A percentile compares a stretch with the other conserved stretches of the same genome.
Conservation (phyloP, 2,113 vertebrate genomes). For the Morone saxatilis region DNA sequence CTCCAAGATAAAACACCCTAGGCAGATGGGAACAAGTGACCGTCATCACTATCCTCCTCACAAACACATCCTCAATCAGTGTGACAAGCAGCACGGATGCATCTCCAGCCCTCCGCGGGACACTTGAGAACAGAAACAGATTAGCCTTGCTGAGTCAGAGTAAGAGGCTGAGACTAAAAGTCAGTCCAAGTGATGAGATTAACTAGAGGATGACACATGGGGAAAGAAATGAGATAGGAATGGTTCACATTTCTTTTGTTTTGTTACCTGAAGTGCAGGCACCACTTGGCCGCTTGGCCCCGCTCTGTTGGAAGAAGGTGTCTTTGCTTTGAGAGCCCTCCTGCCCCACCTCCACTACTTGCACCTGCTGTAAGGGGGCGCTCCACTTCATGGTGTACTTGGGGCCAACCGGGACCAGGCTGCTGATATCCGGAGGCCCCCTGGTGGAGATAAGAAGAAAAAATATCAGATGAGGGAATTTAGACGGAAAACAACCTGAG, state of each 20-base stretch:
- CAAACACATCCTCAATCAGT: constrained; percentile 80
- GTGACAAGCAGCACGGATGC: constrained; percentile 66
- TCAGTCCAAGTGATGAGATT: constrained; percentile 63
- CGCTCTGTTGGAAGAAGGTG: constrained; percentile 84
- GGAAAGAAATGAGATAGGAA: neutral
- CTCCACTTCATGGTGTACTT: constrained; percentile 97
- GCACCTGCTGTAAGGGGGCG: constrained; percentile 91
- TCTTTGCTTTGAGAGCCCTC: constrained; percentile 88
- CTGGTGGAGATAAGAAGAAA: constrained; percentile 62
- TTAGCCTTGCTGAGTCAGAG: constrained; percentile 73
- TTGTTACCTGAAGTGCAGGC: constrained; percentile 73
- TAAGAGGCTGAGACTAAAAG: constrained; percentile 42
- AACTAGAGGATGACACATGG: constrained; percentile 34
- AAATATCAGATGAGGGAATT: neutral
- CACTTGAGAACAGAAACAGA: constrained; percentile 60
- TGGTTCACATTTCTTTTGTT: neutral
- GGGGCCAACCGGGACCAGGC: constrained; percentile 93
- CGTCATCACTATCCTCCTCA: constrained; percentile 74
- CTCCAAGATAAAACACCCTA: constrained; percentile 74
- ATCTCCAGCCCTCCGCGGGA: constrained; percentile 54
- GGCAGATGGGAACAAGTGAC: constrained; percentile 78
- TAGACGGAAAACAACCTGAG: neutral
- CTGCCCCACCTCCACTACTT: constrained; percentile 94
- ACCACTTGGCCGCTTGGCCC: constrained; percentile 75
- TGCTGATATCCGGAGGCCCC: constrained; percentile 92